Base-by-base conservation (phyloP, 2,113 vertebrate genomes). In the Ondatra zibethicus region DNA sequence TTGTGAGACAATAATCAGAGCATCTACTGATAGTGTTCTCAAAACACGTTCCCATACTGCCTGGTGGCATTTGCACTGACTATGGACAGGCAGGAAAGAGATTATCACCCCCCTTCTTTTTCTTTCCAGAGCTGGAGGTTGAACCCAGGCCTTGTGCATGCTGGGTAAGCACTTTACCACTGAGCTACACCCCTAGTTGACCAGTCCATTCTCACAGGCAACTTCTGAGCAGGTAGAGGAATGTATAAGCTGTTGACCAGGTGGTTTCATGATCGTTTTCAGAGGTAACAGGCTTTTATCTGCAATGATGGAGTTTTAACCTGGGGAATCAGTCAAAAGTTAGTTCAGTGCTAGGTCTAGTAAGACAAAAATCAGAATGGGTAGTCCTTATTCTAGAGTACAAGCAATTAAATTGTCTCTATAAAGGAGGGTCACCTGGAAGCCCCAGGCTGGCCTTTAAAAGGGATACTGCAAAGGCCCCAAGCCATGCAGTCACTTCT, bases 221-320 rank as follows among this genome's bases (percentile, higher is more conserved):
- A 50, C 55, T n/a, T 84, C 45, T 5, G 23, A 81, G 68, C 68
- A 1, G 61, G 33, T 55, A 12, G 63, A 97, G 72, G 80, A 81
- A 61, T 23, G 27, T 91, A 21, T 50, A 58, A 17, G 81, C 72
- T 89, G 82, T 21, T 95, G 81, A 81, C 50, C 11, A 92, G 5
- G 27, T 42, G 45, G 42, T 84, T 80, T 85, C 75, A 13, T 80
- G 47, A 93, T 14, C n/a, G 61, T 92, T 55, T 92, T 90, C 13
- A 93, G 89, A 94, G 52, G 89, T 73, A 93, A 92, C 25, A 88
- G 84, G 90, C 10, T 76, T 97, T 93, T 39, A 86, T 88, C 61
- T 77, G 9, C 93, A 82, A 94, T 77, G 81, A 89, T 75, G 65
- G 47, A 72, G 81, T 94, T 80, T 95, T 90, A 92, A 97, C 42